phyloP scores from a whole-genome alignment of 2,113 vertebrate species.

The Oenanthe oenanthe region DNA sequence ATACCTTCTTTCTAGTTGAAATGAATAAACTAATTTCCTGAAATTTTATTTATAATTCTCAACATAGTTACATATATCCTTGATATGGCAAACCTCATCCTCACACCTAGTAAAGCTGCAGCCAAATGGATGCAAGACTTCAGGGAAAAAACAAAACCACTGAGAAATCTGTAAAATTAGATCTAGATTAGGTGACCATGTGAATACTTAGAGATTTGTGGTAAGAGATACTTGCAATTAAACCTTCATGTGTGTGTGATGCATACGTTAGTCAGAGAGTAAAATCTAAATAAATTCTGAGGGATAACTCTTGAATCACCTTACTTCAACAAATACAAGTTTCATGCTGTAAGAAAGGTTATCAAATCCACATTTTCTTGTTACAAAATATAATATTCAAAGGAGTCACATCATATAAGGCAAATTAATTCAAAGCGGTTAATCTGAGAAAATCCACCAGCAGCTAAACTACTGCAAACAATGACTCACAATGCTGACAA shows the following conservation, averaged over 20 bases:
- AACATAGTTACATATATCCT: neutral
- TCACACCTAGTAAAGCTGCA: neutral
- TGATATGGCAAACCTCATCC: neutral
- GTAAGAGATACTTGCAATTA: neutral
- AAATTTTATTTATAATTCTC: neutral
- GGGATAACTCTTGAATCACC: neutral
- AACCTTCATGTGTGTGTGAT: neutral
- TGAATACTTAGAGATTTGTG: neutral
- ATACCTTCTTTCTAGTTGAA: neutral
- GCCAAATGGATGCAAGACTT: neutral
- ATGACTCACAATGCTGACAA: neutral
- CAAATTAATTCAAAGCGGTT: neutral
- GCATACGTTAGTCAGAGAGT: neutral
- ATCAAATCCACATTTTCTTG: neutral
- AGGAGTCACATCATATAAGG: neutral
- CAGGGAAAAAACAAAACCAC: neutral
- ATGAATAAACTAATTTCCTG: neutral
- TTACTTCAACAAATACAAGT: neutral
- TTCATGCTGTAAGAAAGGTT: neutral
- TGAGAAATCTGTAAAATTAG: neutral
- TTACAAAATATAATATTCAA: neutral
- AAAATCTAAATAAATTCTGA: neutral
- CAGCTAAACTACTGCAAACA: neutral
- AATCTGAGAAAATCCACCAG: neutral
- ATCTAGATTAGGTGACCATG: neutral